Conservation (phyloP, 2,888 invertebrate genomes). For the Sinhomidia bicolor region DNA sequence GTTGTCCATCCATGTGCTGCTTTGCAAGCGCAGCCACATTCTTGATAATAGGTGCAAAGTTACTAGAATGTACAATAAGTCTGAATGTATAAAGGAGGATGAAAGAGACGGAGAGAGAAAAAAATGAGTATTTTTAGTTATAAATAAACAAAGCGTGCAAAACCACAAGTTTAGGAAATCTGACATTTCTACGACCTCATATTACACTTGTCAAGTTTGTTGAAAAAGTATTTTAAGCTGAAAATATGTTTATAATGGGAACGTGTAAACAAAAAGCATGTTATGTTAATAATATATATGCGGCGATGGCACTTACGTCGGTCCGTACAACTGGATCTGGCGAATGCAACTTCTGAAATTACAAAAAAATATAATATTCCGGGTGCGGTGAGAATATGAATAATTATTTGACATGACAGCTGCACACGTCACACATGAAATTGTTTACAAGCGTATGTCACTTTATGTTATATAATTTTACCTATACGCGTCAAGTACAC, state of each 20-base stretch:
- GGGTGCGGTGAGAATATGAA: background rate
- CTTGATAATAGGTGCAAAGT: constrained; percentile 84
- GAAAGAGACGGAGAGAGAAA: background rate
- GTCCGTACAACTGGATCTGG: constrained; percentile 84
- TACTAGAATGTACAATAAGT: constrained; percentile 78
- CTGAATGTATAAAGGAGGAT: background rate
- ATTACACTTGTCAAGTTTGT: constrained; percentile 29
- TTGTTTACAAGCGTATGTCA: background rate
- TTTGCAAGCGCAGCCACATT: constrained; percentile 82
- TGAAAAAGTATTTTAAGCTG: background rate
- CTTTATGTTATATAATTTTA: constrained; percentile 5
- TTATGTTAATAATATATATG: background rate
- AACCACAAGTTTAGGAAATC: background rate
- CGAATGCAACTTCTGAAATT: constrained; percentile 83
- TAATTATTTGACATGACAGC: constrained; percentile 28
- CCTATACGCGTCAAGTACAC: constrained; percentile 78
- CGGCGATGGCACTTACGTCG: constrained; percentile 81
- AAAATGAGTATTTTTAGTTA: background rate
- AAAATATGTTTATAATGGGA: background rate
- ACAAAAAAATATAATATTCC: background rate
- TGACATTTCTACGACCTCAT: background rate
- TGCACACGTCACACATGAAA: constrained; percentile 4
- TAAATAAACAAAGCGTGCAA: background rate
- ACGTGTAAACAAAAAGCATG: background rate
- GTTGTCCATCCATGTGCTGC: constrained; percentile 82